Conservation (phyloP, 2,113 vertebrate species). For the Plectropomus leopardus region DNA sequence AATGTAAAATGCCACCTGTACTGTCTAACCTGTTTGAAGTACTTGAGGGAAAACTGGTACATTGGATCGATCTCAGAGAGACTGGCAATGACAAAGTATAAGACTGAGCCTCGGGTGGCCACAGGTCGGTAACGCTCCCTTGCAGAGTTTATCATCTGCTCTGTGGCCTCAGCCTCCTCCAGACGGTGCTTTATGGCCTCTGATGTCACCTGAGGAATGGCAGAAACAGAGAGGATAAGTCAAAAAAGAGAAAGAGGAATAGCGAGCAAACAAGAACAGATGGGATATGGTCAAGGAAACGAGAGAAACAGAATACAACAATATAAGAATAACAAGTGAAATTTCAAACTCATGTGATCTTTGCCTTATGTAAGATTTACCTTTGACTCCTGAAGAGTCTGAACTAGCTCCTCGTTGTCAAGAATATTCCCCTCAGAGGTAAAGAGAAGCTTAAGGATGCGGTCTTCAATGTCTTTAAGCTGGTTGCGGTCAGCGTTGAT, state of each 20-base stretch:
- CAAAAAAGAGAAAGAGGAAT: neutral
- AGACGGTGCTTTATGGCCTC: slow-evolving; percentile 85
- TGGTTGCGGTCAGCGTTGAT: slow-evolving; percentile 89
- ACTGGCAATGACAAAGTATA: slow-evolving; percentile 88
- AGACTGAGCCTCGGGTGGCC: slow-evolving; percentile 84
- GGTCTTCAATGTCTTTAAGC: slow-evolving; percentile 87
- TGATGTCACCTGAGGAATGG: slow-evolving; percentile 80
- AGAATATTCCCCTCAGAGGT: slow-evolving; percentile 88
- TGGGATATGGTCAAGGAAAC: neutral
- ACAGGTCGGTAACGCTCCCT: slow-evolving; percentile 86
- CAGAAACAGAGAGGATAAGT: neutral
- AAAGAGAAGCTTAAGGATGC: slow-evolving; percentile 89
- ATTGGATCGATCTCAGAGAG: slow-evolving; percentile 90
- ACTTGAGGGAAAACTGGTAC: slow-evolving; percentile 91
- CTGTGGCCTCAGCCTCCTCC: slow-evolving; percentile 86
- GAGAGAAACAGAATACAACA: neutral
- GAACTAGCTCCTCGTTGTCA: slow-evolving; percentile 88
- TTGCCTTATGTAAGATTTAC: slow-evolving; percentile 45
- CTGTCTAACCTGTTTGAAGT: slow-evolving; percentile 88
- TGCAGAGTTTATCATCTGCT: slow-evolving; percentile 85
- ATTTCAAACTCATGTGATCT: neutral
- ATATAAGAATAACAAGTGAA: neutral
- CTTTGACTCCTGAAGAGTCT: slow-evolving; percentile 89
- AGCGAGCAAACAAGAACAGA: slow-evolving; percentile 2
- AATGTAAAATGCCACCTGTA: too few relatives aligned